Evolutionary conservation across 2,113 vertebrate species (phyloP).

Genomic region (Australoheros scitulus): DNA sequence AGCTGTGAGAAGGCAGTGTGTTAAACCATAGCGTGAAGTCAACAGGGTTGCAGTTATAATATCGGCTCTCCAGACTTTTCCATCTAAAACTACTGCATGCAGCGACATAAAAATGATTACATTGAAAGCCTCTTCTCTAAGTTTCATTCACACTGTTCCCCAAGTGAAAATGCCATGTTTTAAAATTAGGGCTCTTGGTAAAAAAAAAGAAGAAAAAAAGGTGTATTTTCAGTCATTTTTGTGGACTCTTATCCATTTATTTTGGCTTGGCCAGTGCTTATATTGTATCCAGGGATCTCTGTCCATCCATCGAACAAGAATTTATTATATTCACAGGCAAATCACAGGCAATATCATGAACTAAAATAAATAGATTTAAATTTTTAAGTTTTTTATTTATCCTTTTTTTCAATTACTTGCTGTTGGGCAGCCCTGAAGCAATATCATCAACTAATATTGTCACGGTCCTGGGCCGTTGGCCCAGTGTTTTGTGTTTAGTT

Average conservation of each 20-base stretch:
- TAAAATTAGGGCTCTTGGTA: not conserved
- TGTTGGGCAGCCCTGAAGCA: rapidly evolving
- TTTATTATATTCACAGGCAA: not conserved
- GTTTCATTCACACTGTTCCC: too few species aligned
- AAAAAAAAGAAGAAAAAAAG: not conserved
- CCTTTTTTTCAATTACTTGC: rapidly evolving
- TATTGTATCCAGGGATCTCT: not conserved
- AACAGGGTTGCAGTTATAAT: not conserved
- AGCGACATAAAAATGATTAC: not conserved
- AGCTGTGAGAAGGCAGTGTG: not conserved
- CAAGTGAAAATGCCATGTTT: too few species aligned
- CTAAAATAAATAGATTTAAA: rapidly evolving
- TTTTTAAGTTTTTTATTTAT: rapidly evolving
- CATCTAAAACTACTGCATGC: not conserved
- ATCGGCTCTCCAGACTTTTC: not conserved
- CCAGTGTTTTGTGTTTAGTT: too few species aligned
- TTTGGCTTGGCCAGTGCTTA: not conserved
- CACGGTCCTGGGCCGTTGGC: too few species aligned
- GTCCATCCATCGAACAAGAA: not conserved
- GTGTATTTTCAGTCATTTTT: not conserved
- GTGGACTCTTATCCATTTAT: not conserved
- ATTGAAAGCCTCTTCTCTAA: too few species aligned
- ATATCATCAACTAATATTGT: not conserved
- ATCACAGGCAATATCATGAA: not conserved
- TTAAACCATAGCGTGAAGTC: not conserved